Conservation (phyloP, 2,888 invertebrate genomes). For the Notodonta dromedarius region DNA sequence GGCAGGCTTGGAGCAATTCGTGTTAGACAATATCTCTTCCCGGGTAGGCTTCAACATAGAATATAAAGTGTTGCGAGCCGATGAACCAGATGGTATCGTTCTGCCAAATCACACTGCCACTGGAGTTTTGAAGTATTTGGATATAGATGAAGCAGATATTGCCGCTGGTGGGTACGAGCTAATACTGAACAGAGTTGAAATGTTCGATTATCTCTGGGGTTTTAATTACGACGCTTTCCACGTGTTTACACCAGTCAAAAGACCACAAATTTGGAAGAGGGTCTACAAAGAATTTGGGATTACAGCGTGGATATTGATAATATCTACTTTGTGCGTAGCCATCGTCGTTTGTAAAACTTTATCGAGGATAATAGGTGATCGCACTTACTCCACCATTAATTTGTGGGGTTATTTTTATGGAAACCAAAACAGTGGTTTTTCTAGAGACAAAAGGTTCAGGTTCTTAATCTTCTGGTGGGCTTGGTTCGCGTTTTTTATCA, state of each 20-base stretch:
- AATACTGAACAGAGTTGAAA: conserved; percentile 52
- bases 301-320: conserved; percentile 54
- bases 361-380: conserved; percentile 28
- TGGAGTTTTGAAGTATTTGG: conserved; percentile 50
- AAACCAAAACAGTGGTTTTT: conserved; percentile 46
- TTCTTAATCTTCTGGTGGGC: conserved; percentile 57
- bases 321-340: conserved; percentile 38
- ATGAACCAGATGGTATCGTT: conserved; percentile 46
- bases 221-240: conserved; percentile 48
- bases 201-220: conserved; percentile 62
- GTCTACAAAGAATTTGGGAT: conserved; percentile 54
- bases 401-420: conserved; percentile 59
- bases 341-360: conserved; percentile 33
- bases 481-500: conserved; percentile 63
- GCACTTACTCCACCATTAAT: conserved; percentile 40
- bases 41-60: conserved; percentile 45
- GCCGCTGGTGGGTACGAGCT: conserved; percentile 55
- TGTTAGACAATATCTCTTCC: conserved; percentile 52
- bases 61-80: conserved; percentile 33
- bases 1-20: conserved; percentile 56
- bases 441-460: conserved; percentile 45
- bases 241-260: conserved; percentile 49
- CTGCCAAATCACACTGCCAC: conserved; percentile 55
- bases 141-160: conserved; percentile 49
- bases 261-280: conserved; percentile 52